phyloP scores from a whole-genome alignment of 2,113 vertebrate species.

The Hymenochirus boettgeri region DNA sequence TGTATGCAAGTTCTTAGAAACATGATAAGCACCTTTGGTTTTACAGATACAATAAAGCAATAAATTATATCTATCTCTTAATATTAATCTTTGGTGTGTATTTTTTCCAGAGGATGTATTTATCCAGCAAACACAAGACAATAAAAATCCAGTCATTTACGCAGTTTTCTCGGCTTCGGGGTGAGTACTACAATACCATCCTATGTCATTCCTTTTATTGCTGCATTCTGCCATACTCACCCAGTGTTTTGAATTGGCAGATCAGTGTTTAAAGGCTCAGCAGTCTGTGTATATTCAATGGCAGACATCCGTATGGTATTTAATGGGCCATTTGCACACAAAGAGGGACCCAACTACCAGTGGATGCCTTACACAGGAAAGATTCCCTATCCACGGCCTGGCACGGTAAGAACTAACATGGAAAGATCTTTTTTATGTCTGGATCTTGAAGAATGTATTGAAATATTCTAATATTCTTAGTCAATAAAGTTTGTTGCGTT shows the following conservation, averaged over 20 bases:
- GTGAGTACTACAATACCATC: constrained; percentile 60
- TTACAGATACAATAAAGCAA: not conserved
- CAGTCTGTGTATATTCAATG: constrained; percentile 97
- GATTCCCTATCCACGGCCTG: constrained; percentile 94
- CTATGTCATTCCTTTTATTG: not conserved
- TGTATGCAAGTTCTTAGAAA: no score
- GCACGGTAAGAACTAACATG: constrained; percentile 89
- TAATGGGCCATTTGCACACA: constrained; percentile 95
- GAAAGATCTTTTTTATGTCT: no score
- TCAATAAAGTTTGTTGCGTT: no score
- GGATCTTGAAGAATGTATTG: no score
- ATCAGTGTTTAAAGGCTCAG: constrained; percentile 93
- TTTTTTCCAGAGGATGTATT: constrained; percentile 86
- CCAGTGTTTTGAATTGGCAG: constrained; percentile 53
- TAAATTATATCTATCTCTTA: not conserved
- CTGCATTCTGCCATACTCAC: not conserved
- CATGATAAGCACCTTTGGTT: no score
- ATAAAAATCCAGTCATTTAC: constrained; percentile 94
- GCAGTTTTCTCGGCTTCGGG: constrained; percentile 92
- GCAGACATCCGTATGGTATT: constrained; percentile 97
- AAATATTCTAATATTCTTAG: no score
- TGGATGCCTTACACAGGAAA: constrained; percentile 96
- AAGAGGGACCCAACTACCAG: constrained; percentile 97
- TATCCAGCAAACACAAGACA: constrained; percentile 94
- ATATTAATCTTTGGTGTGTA: not conserved